A percentile compares a stretch with the other conserved stretches of the same genome.
Evolutionary conservation across 2,888 invertebrate species (phyloP).

Genomic region (Orthosia cruda): DNA sequence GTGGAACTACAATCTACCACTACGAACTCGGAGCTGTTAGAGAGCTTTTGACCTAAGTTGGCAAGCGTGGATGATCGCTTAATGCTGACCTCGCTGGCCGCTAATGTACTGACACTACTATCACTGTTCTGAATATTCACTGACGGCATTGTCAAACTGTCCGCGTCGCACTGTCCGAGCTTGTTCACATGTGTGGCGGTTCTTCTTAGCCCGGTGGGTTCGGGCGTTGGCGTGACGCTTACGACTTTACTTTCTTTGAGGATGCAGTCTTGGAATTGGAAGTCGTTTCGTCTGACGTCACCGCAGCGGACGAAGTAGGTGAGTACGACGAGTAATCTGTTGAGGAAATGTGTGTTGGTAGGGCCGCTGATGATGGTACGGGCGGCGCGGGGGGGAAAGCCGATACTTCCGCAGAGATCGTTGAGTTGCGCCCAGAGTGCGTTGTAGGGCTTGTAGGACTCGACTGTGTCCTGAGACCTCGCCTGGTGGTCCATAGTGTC

Average conservation of each 20-base stretch:
- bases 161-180: conserved; percentile 65
- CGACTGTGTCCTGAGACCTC: conserved; percentile 76
- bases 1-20: conserved; percentile 69
- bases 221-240: conserved; percentile 64
- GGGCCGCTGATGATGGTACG: conserved; percentile 95
- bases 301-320: conserved; percentile 97
- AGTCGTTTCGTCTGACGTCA: conserved; percentile 92
- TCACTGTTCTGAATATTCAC: conserved; percentile 82
- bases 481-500: conserved; percentile 81
- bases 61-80: conserved; percentile 84
- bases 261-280: conserved; percentile 79
- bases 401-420: conserved; percentile 97
- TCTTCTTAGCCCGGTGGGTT: conserved; percentile 66
- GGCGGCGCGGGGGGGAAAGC: conserved; percentile 94
- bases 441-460: conserved; percentile 93
- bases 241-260: conserved; percentile 84
- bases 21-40: conserved; percentile 79
- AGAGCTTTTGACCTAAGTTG: conserved; percentile 85
- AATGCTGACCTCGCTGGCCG: conserved; percentile 80
- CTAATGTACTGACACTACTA: conserved; percentile 82
- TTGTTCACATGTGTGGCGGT: conserved; percentile 70
- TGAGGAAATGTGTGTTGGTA: conserved; percentile 93
- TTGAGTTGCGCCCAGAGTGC: conserved; percentile 97
- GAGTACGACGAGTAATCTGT: conserved; percentile 94
- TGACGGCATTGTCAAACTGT: conserved; percentile 74